Conservation (phyloP, 1,140 invertebrate species). For the Schlechtendalia chinensis region DNA sequence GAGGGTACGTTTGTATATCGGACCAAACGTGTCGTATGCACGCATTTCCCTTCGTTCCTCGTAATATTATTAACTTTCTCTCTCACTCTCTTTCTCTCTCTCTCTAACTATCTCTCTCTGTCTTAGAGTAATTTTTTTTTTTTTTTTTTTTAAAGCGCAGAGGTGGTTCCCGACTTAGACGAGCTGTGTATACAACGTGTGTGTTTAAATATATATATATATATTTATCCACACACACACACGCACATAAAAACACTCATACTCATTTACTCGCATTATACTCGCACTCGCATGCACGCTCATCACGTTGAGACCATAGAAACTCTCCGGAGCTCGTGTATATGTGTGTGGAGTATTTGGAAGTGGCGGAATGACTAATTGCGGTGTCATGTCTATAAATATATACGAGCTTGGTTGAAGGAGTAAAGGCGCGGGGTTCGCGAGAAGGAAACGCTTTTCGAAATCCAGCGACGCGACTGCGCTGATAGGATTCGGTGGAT, state of each 20-base stretch:
- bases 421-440: too few relatives aligned
- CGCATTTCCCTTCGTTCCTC: background rate
- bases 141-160: constrained; percentile 51
- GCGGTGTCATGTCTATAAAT: constrained; percentile 52
- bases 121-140: background rate
- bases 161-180: constrained; percentile 54
- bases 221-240: constrained; percentile 5
- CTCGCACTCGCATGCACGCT: background rate
- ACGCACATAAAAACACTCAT: background rate
- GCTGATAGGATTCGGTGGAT: background rate
- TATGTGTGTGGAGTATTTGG: background rate
- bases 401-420: background rate
- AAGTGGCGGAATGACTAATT: constrained; percentile 52
- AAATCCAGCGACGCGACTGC: background rate
- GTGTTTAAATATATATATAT: background rate
- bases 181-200: background rate
- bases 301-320: background rate
- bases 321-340: background rate
- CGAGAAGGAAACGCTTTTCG: background rate
- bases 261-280: too few relatives aligned
- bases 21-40: constrained; percentile 5
- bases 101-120: constrained; percentile 35
- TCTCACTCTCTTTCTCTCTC: constrained; percentile 36
- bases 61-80: background rate
- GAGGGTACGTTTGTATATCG: constrained; percentile 30